Evolutionary conservation across 2,113 vertebrate genomes (phyloP).

Genomic region (Silurus glanis): DNA sequence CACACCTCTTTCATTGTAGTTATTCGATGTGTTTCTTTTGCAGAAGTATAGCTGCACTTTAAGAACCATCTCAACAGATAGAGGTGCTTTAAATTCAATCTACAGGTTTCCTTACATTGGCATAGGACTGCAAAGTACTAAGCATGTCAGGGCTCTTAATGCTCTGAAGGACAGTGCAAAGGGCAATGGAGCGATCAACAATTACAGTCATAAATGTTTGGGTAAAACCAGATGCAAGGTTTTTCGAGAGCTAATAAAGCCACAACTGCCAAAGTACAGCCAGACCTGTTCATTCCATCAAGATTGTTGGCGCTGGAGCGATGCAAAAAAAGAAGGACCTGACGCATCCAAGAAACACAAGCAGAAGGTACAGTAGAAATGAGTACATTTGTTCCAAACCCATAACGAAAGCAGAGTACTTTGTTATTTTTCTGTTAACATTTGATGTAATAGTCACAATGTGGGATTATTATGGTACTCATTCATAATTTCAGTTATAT

Average conservation of each 20-base stretch:
- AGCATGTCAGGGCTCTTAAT: conserved; percentile 6
- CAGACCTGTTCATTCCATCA: conserved; percentile 79
- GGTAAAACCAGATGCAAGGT: conserved; percentile 28
- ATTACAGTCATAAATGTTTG: conserved; percentile 23
- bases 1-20: not conserved
- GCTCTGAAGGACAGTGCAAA: conserved; percentile 12
- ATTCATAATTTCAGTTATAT: not conserved
- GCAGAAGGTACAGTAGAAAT: conserved; percentile 76
- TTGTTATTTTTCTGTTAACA: not conserved
- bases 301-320: conserved; percentile 76
- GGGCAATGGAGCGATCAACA: not conserved
- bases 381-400: not conserved
- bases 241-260: conserved; percentile 19
- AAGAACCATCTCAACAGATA: not conserved
- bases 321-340: conserved; percentile 80
- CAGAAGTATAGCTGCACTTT: conserved; percentile 10
- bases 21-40: conserved; percentile 14
- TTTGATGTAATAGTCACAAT: not conserved
- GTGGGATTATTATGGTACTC: not conserved
- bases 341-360: conserved; percentile 83
- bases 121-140: not conserved
- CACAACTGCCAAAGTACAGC: conserved; percentile 60
- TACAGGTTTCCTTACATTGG: conserved; percentile 4
- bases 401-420: not conserved
- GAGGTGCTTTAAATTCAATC: conserved; percentile 11